These are phyloP conservation scores for Monomorium pharaonis DNA, from an alignment of 1,140 invertebrate genomes.

Conservation along the genomic window DNA sequence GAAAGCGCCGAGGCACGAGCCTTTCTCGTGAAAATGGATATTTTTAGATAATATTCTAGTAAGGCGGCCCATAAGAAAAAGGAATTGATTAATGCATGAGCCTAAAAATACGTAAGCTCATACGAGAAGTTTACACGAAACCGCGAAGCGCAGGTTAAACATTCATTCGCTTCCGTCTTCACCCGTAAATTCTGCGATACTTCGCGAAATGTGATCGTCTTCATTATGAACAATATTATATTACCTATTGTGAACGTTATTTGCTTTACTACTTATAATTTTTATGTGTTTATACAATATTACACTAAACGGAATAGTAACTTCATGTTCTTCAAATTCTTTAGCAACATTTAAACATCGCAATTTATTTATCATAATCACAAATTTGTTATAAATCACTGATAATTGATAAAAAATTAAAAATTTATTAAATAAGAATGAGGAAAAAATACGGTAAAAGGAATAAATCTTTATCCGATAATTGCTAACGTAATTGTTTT, in stretches of 20 bases:
- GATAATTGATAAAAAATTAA: background rate
- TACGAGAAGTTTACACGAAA: slow-evolving; percentile 10
- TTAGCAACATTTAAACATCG: background rate
- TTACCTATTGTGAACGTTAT: background rate
- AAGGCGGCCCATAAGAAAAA: slow-evolving; percentile 4
- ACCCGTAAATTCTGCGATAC: slow-evolving; percentile 8
- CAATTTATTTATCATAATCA: background rate
- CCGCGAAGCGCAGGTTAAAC: slow-evolving; percentile 5
- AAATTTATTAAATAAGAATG: background rate
- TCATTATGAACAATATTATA: background rate
- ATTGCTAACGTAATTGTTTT: background rate
- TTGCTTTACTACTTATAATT: background rate
- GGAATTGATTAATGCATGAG: slow-evolving; percentile 46
- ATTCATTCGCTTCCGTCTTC: slow-evolving; percentile 1
- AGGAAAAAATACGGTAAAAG: background rate
- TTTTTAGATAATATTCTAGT: slow-evolving; percentile 53
- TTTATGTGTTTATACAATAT: background rate
- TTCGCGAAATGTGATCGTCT: background rate
- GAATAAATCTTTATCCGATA: background rate
- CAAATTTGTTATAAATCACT: background rate
- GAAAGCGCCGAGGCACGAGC: slow-evolving; percentile 35
- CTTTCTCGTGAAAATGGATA: slow-evolving; percentile 48
- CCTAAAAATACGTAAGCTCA: slow-evolving; percentile 41
- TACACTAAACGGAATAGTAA: background rate
- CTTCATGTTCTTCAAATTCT: background rate